Conservation (phyloP, 2,797 vertebrate genomes). For the Sebastolobus alascanus region DNA sequence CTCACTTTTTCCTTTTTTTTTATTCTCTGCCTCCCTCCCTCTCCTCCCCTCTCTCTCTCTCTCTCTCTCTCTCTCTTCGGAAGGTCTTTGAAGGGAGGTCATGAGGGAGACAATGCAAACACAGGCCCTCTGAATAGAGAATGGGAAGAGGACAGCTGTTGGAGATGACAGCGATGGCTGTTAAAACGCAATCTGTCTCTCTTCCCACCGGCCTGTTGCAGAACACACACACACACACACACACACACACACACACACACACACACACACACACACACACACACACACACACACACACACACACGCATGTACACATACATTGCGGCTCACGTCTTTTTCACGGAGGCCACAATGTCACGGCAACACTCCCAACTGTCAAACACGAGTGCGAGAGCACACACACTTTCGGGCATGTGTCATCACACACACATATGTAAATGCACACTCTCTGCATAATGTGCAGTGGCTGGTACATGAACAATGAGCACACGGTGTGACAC, state of each 20-base stretch:
- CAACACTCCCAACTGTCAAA: slow-evolving; percentile 81
- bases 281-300: slow-evolving; percentile 22
- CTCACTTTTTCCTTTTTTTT: slow-evolving; percentile 23
- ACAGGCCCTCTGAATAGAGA: slow-evolving; percentile 84
- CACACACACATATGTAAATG: slow-evolving; percentile 52
- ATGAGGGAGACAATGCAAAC: slow-evolving; percentile 87
- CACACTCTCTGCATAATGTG: slow-evolving; percentile 40
- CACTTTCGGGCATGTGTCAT: slow-evolving; percentile 64
- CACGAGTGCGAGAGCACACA: slow-evolving; percentile 68
- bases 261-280: slow-evolving; percentile 38
- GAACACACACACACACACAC: slow-evolving; percentile 54
- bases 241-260: slow-evolving; percentile 37
- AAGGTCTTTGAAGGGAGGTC: slow-evolving; percentile 81
- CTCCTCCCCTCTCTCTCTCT: background rate
- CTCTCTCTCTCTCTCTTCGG: slow-evolving; percentile 52
- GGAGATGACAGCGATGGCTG: slow-evolving; percentile 89
- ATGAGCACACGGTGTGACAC: slow-evolving; percentile 40
- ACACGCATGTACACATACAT: slow-evolving; percentile 18
- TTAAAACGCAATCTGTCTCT: slow-evolving; percentile 87
- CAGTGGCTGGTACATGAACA: slow-evolving; percentile 45
- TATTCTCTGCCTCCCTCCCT: background rate
- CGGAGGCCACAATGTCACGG: slow-evolving; percentile 75
- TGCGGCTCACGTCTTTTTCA: slow-evolving; percentile 62
- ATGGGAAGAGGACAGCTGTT: slow-evolving; percentile 90
- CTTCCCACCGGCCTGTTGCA: slow-evolving; percentile 86